These are phyloP conservation scores for Saturnia japonica DNA, from an alignment of 2,888 invertebrate species.

Conservation along the genomic window DNA sequence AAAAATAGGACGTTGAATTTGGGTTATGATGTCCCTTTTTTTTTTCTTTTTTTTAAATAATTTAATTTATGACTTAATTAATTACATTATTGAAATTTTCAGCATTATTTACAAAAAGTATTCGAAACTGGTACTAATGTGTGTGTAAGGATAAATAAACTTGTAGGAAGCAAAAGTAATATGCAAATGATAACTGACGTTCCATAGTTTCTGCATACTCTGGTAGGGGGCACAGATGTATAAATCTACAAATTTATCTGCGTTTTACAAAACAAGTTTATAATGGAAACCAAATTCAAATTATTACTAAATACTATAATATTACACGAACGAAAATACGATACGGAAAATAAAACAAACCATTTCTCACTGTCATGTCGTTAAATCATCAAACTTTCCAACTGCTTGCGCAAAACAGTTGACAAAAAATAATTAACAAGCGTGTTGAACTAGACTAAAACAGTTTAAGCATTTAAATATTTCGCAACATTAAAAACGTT, in stretches of 20 bases:
- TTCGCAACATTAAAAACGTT: constrained; percentile 30
- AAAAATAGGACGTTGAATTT: neutral
- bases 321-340: constrained; percentile 13
- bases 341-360: constrained; percentile 7
- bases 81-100: neutral
- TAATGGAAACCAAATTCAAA: neutral
- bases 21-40: neutral
- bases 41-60: neutral
- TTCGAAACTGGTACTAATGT: neutral
- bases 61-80: neutral
- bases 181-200: neutral
- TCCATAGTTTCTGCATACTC: neutral
- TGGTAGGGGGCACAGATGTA: neutral
- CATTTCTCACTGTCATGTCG: constrained; percentile 11
- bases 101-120: neutral
- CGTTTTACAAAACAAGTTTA: neutral
- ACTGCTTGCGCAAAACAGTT: constrained; percentile 27
- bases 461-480: constrained; percentile 19
- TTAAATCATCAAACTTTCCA: constrained; percentile 26
- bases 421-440: constrained; percentile 23
- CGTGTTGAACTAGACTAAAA: constrained; percentile 19
- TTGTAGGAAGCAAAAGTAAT: neutral
- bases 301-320: neutral
- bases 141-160: neutral
- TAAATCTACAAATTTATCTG: neutral